Evolutionary conservation across 2,888 invertebrate species (phyloP).

Genomic region (Myopa tessellatipennis): DNA sequence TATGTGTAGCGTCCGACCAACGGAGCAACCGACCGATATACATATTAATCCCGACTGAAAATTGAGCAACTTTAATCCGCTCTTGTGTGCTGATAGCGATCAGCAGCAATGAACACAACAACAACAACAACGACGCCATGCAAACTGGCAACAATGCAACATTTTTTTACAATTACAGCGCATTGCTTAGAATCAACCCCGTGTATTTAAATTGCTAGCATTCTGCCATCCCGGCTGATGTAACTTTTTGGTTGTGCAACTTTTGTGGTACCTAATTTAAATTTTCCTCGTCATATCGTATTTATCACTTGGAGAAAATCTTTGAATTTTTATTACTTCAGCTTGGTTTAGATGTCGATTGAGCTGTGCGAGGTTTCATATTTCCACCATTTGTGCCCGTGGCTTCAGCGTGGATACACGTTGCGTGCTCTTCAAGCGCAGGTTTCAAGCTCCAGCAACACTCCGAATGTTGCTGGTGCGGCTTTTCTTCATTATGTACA

Average conservation of each 20-base stretch:
- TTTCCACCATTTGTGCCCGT: constrained; percentile 36
- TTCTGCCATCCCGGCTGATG: constrained; percentile 35
- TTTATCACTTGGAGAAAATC: constrained; percentile 9
- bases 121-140: background rate
- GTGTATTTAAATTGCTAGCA: background rate
- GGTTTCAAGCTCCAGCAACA: background rate
- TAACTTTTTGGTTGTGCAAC: constrained; percentile 37
- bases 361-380: constrained; percentile 26
- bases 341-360: background rate
- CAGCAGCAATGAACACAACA: constrained; percentile 12
- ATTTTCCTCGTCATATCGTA: constrained; percentile 30
- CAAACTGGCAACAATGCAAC: background rate
- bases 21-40: background rate
- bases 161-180: background rate
- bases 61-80: constrained; percentile 45
- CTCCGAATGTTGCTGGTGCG: background rate
- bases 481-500: background rate
- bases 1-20: background rate
- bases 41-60: constrained; percentile 39
- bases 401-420: background rate
- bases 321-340: background rate
- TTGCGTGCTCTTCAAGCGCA: background rate
- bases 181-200: background rate
- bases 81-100: constrained; percentile 37
- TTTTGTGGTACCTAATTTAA: constrained; percentile 45